Evolutionary conservation across 2,888 invertebrate species (phyloP), one percentile per base, ranked within the genome.

Genomic region (Epistrophe grossulariae): DNA sequence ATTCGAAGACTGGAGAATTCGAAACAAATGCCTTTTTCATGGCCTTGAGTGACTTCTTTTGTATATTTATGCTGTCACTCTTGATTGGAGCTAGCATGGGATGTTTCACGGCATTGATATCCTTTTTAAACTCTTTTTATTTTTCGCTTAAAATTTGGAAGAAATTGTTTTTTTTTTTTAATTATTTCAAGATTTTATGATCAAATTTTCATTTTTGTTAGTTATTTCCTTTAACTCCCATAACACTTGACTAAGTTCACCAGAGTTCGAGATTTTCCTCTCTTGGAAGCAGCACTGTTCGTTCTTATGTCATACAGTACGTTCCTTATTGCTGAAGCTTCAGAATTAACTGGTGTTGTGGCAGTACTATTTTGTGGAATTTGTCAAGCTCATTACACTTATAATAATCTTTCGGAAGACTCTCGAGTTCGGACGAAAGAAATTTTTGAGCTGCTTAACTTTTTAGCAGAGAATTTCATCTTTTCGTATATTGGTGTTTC

Each of bases 401-500:
- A 98, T 94, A 99, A 99, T 93, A 99, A 99, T 93, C 93, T 99
- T 45, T 98, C 98, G 0, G 94, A 95, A 74, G 97, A 98, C 91
- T 98, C 98, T 0, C 95, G 98, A 89, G 95, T 95, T 89, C 94
- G 98, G 89, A 98, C 98, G 40, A 98, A 98, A 93, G 97, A 98
- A 92, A 94, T 98, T 90, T 98, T 98, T 93, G 98, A 98, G 92
- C 93, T 99, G 90, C 94, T 99, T 88, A 99, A 99, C 94, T 99
- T 99, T 93, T 94, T 99, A 88, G 98, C 99, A 0, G 99, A 99
- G 92, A 99, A 99, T 93, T 99, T 99, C 93, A 99, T 99, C 91
- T 99, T 99, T 94, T 97, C 97, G 5, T 99, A 99, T 94, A 99
- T 99, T 91, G 99, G 99, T 17, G 99, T 99, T 3, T 98, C 99